A percentile compares a stretch with the other conserved stretches of the same genome.
phyloP scores from a whole-genome alignment of 2,888 invertebrate species.

The Rotaria magnacalcarata region DNA sequence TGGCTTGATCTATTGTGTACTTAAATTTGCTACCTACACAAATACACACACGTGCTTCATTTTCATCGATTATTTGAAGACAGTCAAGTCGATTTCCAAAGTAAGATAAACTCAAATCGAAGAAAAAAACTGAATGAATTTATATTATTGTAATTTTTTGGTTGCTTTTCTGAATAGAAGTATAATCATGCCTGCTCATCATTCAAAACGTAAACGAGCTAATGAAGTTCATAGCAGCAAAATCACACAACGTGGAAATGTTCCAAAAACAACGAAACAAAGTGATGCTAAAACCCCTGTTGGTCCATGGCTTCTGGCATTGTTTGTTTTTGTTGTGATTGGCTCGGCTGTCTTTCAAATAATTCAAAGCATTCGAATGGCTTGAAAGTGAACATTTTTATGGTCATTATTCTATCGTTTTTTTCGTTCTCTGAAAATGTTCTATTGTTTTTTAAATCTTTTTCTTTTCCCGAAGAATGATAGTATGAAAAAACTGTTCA shows the following conservation, averaged over 20 bases:
- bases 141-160: neutral
- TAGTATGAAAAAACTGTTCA: neutral
- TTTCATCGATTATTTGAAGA: neutral
- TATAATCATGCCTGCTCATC: conserved; percentile 2
- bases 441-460: neutral
- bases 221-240: neutral
- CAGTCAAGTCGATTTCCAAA: neutral
- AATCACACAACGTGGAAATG: conserved; percentile 29
- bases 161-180: too few relatives aligned
- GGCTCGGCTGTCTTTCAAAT: conserved; percentile 97
- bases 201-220: conserved; percentile 30
- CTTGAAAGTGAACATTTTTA: neutral
- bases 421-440: neutral
- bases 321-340: conserved; percentile 97
- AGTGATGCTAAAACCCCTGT: conserved; percentile 65
- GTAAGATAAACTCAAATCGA: neutral
- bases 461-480: conserved; percentile 1
- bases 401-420: neutral
- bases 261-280: conserved; percentile 65
- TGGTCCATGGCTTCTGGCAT: conserved; percentile 90
- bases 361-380: conserved; percentile 67
- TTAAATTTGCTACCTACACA: neutral
- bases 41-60: neutral
- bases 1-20: neutral
- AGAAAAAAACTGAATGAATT: too few relatives aligned